Evolutionary conservation across 2,888 invertebrate species (phyloP).

Genomic region (Cheilosia soror): DNA sequence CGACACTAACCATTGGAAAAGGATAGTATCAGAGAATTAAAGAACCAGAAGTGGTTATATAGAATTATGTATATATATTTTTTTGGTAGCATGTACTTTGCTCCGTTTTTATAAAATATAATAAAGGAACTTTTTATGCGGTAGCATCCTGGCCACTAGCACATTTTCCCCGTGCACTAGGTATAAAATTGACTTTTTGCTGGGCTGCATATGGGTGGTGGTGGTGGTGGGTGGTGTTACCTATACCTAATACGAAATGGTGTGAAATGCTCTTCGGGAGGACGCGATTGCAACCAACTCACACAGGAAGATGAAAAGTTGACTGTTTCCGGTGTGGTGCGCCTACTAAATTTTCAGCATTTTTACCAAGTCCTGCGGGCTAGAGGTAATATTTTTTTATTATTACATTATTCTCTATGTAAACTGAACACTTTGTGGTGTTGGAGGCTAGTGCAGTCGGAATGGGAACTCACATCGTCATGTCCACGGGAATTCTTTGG

Average conservation of each 20-base stretch:
- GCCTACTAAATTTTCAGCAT: slow-evolving; percentile 60
- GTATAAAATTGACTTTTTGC: slow-evolving; percentile 17
- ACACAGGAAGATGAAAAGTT: slow-evolving; percentile 55
- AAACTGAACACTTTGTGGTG: slow-evolving; percentile 70
- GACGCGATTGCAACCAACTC: slow-evolving; percentile 10
- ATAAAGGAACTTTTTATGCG: slow-evolving; percentile 60
- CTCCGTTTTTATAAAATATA: slow-evolving; percentile 68
- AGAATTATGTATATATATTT: slow-evolving; percentile 44
- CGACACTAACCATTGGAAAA: neutral
- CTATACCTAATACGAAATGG: slow-evolving; percentile 11
- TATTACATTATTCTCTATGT: slow-evolving; percentile 62
- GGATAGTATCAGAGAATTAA: slow-evolving; percentile 39
- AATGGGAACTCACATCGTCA: slow-evolving; percentile 58
- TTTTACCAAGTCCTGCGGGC: slow-evolving; percentile 51
- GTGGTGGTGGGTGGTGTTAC: slow-evolving; percentile 1
- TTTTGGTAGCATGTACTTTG: slow-evolving; percentile 59
- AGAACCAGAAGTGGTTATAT: slow-evolving; percentile 63
- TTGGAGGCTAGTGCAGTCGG: slow-evolving; percentile 52
- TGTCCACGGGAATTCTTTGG: slow-evolving; percentile 52
- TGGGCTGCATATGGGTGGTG: neutral
- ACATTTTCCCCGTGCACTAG: slow-evolving; percentile 34
- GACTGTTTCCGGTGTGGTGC: slow-evolving; percentile 63
- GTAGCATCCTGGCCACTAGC: slow-evolving; percentile 60
- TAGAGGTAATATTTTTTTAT: slow-evolving; percentile 20
- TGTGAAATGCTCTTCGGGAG: slow-evolving; percentile 40